Conservation (phyloP, 2,113 vertebrate species). For the Rafetus swinhoei region DNA sequence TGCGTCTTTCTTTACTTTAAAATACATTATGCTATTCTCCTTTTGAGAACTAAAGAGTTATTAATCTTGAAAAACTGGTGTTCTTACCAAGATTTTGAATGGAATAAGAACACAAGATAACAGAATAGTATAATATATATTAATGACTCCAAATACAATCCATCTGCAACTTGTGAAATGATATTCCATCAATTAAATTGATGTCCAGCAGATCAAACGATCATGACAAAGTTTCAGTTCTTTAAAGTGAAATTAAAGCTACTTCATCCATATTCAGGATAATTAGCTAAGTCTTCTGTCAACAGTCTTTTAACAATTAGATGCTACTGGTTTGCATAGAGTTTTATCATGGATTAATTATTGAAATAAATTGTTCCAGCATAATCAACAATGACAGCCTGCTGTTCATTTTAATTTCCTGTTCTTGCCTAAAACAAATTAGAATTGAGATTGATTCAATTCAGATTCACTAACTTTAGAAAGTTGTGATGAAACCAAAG, state of each 20-base stretch:
- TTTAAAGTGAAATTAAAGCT: background rate
- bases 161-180: background rate
- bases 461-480: background rate
- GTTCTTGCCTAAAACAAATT: background rate
- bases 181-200: background rate
- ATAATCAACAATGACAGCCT: background rate
- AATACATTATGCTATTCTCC: background rate
- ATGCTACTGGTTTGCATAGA: background rate
- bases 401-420: background rate
- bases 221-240: background rate
- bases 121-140: background rate
- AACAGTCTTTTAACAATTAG: background rate
- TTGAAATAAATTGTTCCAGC: background rate
- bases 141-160: fast-evolving
- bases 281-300: background rate
- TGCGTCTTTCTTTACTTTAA: background rate
- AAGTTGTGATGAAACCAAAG: background rate
- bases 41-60: background rate
- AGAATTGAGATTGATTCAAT: background rate
- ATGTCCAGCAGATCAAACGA: background rate
- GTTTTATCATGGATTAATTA: background rate
- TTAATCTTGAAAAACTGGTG: background rate
- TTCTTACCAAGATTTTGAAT: background rate
- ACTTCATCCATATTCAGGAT: background rate
- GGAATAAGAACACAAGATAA: background rate